Conservation (phyloP, 2,113 vertebrate species). For the Egretta garzetta region DNA sequence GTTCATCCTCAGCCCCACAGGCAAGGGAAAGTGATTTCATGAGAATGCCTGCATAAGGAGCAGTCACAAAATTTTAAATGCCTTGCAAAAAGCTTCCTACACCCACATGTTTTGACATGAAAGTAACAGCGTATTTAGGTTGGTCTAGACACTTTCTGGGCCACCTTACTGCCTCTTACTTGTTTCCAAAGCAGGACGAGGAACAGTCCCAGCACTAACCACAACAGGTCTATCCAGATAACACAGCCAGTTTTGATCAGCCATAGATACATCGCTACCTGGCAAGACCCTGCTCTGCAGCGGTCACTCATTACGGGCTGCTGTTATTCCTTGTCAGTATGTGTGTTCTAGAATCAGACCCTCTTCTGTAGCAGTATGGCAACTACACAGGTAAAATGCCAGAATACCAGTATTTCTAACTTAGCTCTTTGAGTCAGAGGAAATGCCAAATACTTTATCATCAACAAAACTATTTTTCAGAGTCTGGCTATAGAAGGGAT, state of each 20-base stretch:
- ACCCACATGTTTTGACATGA: neutral
- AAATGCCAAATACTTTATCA: neutral
- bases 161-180: neutral
- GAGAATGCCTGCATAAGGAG: neutral
- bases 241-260: neutral
- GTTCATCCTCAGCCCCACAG: neutral
- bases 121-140: neutral
- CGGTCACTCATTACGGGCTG: neutral
- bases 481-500: neutral
- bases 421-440: neutral
- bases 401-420: neutral
- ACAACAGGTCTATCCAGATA: neutral
- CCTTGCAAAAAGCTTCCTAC: neutral
- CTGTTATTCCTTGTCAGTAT: neutral
- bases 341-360: neutral
- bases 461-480: neutral
- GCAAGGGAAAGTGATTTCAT: neutral
- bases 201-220: neutral
- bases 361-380: neutral
- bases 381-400: neutral
- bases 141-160: neutral
- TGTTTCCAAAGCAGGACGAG: neutral
- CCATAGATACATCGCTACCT: neutral
- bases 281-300: neutral
- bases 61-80: neutral